Conservation (phyloP, 1,140 invertebrate genomes). For the Drosophila funebris region DNA sequence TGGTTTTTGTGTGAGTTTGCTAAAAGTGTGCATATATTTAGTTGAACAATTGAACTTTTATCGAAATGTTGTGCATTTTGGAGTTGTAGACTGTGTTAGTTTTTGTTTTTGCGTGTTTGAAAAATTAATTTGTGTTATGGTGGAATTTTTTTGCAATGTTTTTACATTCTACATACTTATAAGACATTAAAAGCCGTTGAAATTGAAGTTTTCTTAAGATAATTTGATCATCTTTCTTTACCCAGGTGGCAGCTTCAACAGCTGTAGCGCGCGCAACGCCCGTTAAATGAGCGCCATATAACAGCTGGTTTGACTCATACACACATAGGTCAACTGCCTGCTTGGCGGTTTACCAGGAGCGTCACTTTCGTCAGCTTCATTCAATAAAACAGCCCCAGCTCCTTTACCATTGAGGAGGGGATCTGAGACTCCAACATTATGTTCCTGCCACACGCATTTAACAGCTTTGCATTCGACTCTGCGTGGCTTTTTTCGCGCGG, state of each 20-base stretch:
- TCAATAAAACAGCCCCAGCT: conserved; percentile 24
- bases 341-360: conserved; percentile 27
- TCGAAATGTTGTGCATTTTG: not conserved
- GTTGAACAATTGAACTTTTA: not conserved
- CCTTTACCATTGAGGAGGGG: conserved; percentile 6
- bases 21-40: not conserved
- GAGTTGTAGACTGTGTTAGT: not conserved
- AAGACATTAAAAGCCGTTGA: not conserved
- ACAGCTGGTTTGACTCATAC: conserved; percentile 48
- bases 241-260: conserved; percentile 55
- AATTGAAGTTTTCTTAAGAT: not conserved
- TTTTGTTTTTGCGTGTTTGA: not conserved
- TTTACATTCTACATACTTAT: not conserved
- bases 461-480: conserved; percentile 8
- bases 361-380: conserved; percentile 27
- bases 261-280: conserved; percentile 45
- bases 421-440: not conserved
- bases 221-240: conserved; percentile 11
- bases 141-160: not conserved
- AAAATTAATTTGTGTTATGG: not conserved
- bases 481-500: conserved; percentile 47
- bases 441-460: conserved; percentile 27
- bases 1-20: not conserved
- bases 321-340: conserved; percentile 22
- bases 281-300: conserved; percentile 38